Evolutionary conservation across 2,797 vertebrate species (phyloP), one percentile per base, ranked within the genome.

Genomic region (Enteromius viviparus): DNA sequence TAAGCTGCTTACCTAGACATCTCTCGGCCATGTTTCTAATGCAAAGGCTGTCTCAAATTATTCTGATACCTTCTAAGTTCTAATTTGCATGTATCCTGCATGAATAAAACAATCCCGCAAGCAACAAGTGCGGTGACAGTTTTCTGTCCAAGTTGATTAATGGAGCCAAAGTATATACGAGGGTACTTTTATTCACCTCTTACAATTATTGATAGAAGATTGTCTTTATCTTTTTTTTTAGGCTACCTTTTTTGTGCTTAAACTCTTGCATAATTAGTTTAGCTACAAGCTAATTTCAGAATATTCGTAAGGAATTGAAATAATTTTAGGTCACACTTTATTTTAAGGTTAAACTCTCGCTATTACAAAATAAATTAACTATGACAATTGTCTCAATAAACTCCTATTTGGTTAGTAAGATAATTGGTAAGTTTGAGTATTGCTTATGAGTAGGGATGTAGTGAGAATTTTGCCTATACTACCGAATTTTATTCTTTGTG

Each of bases 21-120:
- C 49, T 58, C 58, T 32, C 21, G 15, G 34, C 6, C 15, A 76
- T 58, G 51, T 76, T 76, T 68, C 37, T 29, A 51, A 45, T 53
- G 34, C 47, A 79, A 79, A 49, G 45, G 26, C 17, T 53, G 17
- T 37, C 45, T 79, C 45, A 26, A 12, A 69, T 17, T 68, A 37
- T 79, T 79, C 29, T 26, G 77, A 79, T 53, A 23, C 21, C 64
- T 69, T 69, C 32, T 37, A 40, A 79, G n/a, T 23, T 53, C 45
- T 68, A 15, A 66, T 78, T 78, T 51, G 62, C 76, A 65, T 66
- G 14, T 51, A 49, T 10, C 65, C 15, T 70, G 40, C 29, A 37
- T 53, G 77, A 78, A 66, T 66, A 66, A 78, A 21, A 78, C 21
- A 32, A 77, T 77, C 15, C 58, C 3, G 3, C 4, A 47, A 64